Percentiles rank a stretch among this genome's conserved stretches.
Evolutionary conservation across 2,797 vertebrate genomes (phyloP).

Genomic region (Phyllotis vaccarum): DNA sequence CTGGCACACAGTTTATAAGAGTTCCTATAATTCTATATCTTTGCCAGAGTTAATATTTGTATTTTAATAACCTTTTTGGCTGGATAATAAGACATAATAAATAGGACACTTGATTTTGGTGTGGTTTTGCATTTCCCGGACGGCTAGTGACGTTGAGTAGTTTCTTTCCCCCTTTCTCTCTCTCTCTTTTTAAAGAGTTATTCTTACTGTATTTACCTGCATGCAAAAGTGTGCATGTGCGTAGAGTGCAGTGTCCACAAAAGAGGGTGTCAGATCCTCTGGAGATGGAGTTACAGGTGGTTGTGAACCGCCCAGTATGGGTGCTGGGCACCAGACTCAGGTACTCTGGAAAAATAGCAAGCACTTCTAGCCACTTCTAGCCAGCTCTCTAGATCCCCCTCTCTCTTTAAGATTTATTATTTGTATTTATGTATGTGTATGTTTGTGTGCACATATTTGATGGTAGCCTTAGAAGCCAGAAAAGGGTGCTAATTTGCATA

Average conservation of each 20-base stretch:
- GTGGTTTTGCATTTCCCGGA: not conserved
- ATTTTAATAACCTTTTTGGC: not conserved
- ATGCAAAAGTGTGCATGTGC: not conserved
- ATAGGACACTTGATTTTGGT: not conserved
- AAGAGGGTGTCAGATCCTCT: not conserved
- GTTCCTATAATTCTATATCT: not conserved
- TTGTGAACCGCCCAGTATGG: not conserved
- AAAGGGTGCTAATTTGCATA: not conserved
- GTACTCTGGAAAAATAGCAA: not conserved
- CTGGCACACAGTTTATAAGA: too few species aligned
- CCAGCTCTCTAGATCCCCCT: not conserved
- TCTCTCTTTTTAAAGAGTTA: not conserved
- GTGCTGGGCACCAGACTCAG: not conserved
- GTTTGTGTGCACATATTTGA: not conserved
- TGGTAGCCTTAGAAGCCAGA: not conserved
- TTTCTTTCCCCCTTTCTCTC: not conserved
- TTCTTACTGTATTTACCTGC: not conserved
- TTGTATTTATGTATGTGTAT: not conserved
- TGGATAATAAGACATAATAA: too few species aligned
- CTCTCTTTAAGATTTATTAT: not conserved
- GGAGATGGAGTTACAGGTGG: not conserved
- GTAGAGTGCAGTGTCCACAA: not conserved
- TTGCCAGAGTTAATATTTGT: not conserved
- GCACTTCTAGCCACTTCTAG: not conserved
- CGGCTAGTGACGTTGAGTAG: not conserved